Evolutionary conservation across 2,888 invertebrate species (phyloP), one percentile per base, ranked within the genome.

Genomic region (Cremastinae sp.): DNA sequence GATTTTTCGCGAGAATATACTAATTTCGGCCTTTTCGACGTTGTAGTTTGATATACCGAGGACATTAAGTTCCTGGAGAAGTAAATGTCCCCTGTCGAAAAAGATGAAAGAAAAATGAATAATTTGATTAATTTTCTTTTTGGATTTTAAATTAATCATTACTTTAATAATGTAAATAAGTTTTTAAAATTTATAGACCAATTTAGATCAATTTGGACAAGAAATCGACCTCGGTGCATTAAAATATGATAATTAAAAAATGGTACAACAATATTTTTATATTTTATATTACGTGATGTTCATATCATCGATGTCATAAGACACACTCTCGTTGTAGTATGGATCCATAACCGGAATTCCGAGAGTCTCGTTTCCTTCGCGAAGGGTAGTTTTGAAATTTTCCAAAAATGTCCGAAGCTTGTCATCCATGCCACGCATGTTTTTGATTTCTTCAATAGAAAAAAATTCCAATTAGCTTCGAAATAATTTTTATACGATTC

Each of bases 301-400:
- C 0, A 66, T 10, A 10, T 70, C 47, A 4, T 78, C 12, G 1
- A 84, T 0, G 0, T 74, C 2, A 1, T 82, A 0, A 4, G 45
- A 8, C 0, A 78, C 0, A 8, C 69, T 36, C 0, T 78, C 9
- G 0, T 1, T 0, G 0, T 2, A 0, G 10, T 79, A 77, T 2
- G 88, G 88, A 45, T 88, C 88, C 1, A 85, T 34, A 0, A 71
- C 43, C 0, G 88, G 87, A 20, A 88, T 47, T 10, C 81, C 81
- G 0, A 81, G n/a, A 0, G 59, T 54, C 0, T 20, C 7, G 14
- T 84, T 70, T 45, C 86, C 88, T 0, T 74, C 64, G 8, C 84
- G 83, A 5, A 88, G 59, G 0, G 74, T n/a, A 0, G 3, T 1
- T 1, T 59, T 74, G 0, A 84, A 56, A 3, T 71, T 78, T 2